Evolutionary conservation across 2,113 vertebrate genomes (phyloP).

Genomic region (Saccopteryx bilineata): DNA sequence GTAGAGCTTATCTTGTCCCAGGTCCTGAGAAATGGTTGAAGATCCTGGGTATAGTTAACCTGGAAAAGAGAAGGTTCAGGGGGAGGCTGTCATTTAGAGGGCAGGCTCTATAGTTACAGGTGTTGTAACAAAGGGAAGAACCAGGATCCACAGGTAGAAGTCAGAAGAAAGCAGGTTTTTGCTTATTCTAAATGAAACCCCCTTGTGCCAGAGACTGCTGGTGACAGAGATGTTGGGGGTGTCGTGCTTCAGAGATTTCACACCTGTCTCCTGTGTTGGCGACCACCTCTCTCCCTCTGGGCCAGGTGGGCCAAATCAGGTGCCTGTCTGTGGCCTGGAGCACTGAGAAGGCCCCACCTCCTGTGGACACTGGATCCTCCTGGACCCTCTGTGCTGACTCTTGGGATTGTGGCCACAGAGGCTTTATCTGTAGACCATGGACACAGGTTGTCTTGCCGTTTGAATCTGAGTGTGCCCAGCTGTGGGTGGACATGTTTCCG

Average conservation of each 20-base stretch:
- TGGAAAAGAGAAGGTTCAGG: not conserved
- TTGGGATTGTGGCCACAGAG: not conserved
- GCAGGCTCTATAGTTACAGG: accelerated
- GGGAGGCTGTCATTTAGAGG: not conserved
- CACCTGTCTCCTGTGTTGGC: accelerated
- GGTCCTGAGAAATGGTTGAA: not conserved
- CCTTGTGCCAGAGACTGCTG: not conserved
- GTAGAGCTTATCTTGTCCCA: not conserved
- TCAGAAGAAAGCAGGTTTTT: not conserved
- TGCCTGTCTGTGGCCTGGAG: not conserved
- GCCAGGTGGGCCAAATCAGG: not conserved
- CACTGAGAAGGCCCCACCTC: not conserved
- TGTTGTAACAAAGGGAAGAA: not conserved
- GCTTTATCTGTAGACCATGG: not conserved
- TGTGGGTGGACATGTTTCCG: not conserved
- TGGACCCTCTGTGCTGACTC: not conserved
- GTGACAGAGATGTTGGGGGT: too few relatives aligned
- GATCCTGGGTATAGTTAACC: not conserved
- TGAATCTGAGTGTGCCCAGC: not conserved
- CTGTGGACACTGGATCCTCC: not conserved
- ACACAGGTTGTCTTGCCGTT: accelerated
- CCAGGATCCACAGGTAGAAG: not conserved
- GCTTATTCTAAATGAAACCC: not conserved
- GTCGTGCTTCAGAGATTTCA: not conserved
- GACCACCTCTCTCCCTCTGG: not conserved